Conservation (phyloP, 2,113 vertebrate species). For the Ochotona princeps region DNA sequence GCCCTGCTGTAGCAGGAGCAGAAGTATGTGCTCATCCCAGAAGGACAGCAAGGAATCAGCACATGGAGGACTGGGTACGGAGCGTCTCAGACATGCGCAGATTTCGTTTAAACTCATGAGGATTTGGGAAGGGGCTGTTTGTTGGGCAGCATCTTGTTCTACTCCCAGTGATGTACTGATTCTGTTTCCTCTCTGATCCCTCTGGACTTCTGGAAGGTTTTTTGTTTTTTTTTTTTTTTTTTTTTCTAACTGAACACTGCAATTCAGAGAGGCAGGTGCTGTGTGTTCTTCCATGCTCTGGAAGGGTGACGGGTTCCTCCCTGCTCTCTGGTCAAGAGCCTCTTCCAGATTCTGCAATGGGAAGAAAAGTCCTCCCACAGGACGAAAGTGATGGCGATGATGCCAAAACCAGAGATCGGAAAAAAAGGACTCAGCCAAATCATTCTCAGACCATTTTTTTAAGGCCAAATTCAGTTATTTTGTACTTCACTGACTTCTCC, state of each 20-base stretch:
- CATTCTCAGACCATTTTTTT: conserved; percentile 8
- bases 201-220: not conserved
- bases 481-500: not conserved
- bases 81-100: not conserved
- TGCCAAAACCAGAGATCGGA: not conserved
- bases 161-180: not conserved
- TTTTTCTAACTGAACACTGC: not conserved
- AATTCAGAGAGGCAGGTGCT: not conserved
- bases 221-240: not conserved
- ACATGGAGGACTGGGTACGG: not conserved
- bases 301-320: not conserved
- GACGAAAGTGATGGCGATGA: not conserved
- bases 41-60: not conserved
- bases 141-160: conserved; percentile 25
- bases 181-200: not conserved
- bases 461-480: not conserved
- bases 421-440: not conserved
- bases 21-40: not conserved
- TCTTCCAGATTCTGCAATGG: not conserved
- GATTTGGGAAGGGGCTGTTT: not conserved
- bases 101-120: not conserved
- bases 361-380: not conserved
- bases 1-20: not conserved
- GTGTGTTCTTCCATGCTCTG: not conserved
- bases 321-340: not conserved